A percentile compares a stretch with the other conserved stretches of the same genome.
Conservation (phyloP, 2,888 invertebrate species). For the Idaea straminata region DNA sequence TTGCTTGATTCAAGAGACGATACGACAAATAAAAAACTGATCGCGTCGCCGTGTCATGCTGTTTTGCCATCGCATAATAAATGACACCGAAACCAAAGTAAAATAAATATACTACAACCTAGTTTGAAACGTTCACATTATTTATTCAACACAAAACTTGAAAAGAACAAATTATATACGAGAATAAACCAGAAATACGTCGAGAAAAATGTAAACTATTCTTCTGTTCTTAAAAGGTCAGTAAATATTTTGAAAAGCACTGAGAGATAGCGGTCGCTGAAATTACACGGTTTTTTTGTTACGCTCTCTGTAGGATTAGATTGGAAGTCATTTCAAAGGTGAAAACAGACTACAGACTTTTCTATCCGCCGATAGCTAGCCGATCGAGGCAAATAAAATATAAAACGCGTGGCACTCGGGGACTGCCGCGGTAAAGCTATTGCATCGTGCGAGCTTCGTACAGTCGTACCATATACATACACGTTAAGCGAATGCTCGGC, state of each 20-base stretch:
- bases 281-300: background rate
- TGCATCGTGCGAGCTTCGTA: no score
- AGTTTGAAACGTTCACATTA: background rate
- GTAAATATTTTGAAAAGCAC: slow-evolving; percentile 15
- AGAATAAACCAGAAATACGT: background rate
- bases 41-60: no score
- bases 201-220: background rate
- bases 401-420: no score
- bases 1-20: no score
- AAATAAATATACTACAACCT: background rate
- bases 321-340: background rate
- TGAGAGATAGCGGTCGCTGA: background rate
- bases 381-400: no score
- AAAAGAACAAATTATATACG: background rate
- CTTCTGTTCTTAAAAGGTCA: slow-evolving; percentile 11
- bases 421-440: no score
- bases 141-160: background rate
- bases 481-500: no score
- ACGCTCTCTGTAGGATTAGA: background rate
- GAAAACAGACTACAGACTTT: background rate
- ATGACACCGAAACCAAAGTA: no score
- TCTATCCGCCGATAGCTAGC: background rate
- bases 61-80: no score
- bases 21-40: no score
- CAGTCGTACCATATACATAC: no score